Conservation (phyloP, 2,888 invertebrate species). For the Serrognathus titanus region DNA sequence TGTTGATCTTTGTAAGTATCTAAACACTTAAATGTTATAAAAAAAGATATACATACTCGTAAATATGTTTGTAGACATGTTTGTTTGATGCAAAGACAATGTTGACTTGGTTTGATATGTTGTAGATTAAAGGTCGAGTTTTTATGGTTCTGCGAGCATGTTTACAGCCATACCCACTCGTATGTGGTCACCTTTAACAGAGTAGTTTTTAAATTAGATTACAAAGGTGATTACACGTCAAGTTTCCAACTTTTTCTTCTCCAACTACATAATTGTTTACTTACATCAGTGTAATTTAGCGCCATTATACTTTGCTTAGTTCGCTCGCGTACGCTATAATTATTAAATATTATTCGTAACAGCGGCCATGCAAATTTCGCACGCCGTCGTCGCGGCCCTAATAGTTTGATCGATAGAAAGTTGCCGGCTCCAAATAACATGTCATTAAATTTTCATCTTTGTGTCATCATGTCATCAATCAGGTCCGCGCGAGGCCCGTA, state of each 20-base stretch:
- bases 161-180: no score
- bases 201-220: no score
- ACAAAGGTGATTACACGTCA: no score
- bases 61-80: no score
- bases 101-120: no score
- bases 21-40: not conserved
- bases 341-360: constrained; percentile 14
- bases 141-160: no score
- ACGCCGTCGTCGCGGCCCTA: constrained; percentile 2
- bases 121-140: no score
- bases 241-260: no score
- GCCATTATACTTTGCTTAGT: not conserved
- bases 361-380: constrained; percentile 13
- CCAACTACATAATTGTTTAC: not conserved
- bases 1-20: constrained; percentile 44
- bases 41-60: not conserved
- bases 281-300: not conserved
- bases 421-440: not conserved
- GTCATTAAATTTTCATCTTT: not conserved
- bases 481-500: no score
- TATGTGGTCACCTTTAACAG: no score
- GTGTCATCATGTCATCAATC: no score
- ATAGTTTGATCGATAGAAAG: constrained; percentile 13
- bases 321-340: not conserved
- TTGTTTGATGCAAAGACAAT: no score